phyloP scores from a whole-genome alignment of 2,797 vertebrate genomes.

The Rhinoraja longicauda region DNA sequence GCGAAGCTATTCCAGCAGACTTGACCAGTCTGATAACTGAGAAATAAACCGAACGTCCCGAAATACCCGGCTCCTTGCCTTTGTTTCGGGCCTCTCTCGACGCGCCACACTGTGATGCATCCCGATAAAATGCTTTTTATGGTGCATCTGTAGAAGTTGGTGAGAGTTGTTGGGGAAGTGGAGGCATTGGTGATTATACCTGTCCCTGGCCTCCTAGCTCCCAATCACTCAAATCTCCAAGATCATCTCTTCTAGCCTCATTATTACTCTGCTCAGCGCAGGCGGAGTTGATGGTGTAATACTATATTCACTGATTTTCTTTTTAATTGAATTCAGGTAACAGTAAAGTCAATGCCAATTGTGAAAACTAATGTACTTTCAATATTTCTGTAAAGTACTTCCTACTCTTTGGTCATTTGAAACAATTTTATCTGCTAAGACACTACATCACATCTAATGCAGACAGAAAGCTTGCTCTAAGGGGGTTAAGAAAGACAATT shows the following conservation, averaged over 20 bases:
- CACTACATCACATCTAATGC: not conserved
- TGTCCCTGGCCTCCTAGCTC: no score
- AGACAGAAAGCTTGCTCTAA: not conserved
- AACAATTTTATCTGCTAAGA: not conserved
- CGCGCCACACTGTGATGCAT: no score
- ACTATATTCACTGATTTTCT: not conserved
- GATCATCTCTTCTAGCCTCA: not conserved
- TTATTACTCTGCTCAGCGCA: not conserved
- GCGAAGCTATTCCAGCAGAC: no score
- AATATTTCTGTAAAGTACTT: not conserved
- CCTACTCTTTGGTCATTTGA: not conserved
- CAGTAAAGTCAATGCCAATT: not conserved
- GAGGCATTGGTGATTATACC: no score
- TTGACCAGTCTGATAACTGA: no score
- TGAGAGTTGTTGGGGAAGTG: no score
- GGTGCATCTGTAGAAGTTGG: no score
- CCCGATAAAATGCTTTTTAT: no score
- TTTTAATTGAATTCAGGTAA: not conserved
- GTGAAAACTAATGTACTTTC: not conserved
- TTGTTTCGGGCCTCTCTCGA: no score
- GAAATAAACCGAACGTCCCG: no score
- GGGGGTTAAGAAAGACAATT: not conserved
- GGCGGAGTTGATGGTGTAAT: not conserved
- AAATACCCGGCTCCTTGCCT: no score
- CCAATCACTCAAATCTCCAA: not conserved